Conservation (phyloP, 2,113 vertebrate species). For the Scopus umbretta region DNA sequence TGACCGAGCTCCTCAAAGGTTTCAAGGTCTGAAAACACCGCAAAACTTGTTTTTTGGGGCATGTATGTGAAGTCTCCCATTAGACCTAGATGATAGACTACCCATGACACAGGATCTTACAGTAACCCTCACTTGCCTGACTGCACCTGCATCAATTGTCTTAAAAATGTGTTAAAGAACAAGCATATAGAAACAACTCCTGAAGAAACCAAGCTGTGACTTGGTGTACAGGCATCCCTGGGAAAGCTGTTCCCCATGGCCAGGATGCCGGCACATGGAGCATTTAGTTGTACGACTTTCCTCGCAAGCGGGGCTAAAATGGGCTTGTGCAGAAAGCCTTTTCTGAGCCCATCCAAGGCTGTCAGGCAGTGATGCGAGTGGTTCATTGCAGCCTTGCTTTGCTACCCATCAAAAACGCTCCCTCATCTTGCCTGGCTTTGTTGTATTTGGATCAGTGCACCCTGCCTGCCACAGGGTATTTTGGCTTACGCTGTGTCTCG, state of each 20-base stretch:
- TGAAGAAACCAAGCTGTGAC: background rate
- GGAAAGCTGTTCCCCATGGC: background rate
- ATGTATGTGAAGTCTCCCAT: background rate
- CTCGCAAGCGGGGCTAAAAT: no score
- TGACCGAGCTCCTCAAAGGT: background rate
- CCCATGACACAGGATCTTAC: background rate
- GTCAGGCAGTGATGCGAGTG: background rate
- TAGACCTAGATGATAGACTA: background rate
- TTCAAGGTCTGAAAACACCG: background rate
- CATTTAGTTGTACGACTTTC: background rate
- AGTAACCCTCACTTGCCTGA: background rate
- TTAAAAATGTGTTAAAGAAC: background rate
- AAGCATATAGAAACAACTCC: background rate
- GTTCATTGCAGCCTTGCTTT: background rate
- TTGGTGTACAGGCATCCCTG: background rate
- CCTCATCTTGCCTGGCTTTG: accelerated
- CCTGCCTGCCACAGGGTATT: background rate
- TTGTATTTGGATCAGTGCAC: accelerated
- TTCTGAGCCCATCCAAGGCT: background rate
- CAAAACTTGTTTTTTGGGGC: background rate
- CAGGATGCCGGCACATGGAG: background rate
- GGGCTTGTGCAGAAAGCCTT: background rate
- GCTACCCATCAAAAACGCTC: background rate
- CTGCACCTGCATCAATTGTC: background rate
- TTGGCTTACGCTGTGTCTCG: background rate